Base-by-base conservation (phyloP, 2,797 vertebrate genomes). In the Monodelphis domestica region DNA sequence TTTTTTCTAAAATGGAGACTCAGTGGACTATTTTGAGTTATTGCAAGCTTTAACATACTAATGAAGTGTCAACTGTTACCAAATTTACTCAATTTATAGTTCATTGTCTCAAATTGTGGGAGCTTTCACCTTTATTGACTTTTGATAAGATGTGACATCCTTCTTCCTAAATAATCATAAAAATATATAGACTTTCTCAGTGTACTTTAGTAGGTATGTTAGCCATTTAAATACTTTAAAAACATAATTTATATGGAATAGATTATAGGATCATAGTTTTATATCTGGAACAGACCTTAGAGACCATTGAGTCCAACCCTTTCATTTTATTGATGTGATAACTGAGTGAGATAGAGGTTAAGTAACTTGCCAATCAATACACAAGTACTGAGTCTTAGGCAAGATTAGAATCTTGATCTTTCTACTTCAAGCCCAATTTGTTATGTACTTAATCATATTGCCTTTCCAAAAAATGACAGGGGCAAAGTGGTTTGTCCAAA, bases 151-250 rank as follows among this genome's bases (percentile, higher is more conserved):
- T 88, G 45, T 50, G 54, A 17, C 29, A 89, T 89, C 92, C 55
- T 63, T n/a, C 55, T 54, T 94, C 94, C 91, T 94, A 89, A 94
- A 87, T 89, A 87, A 91, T 90, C 91, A 70, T 92, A 56, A 53
- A 54, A 91, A 53, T 56, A 89, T 70, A 56, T 54, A 54, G 93
- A 2, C 38, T 90, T 84, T 15, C 29, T 89, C 14, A 24, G 24
- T 52, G 57, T 91, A 26, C 6, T 88, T 91, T 1, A 17, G 15
- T 84, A 95, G 70, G 87, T 24, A 17, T 54, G 3, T 54, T 88
- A 63, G 45, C 38, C 87, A 53, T 93, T 94, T 92, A 63, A 63
- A 63, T n/a, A 63, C 29, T 63, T 63, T 17, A 17, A 63, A 63
- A 63, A 63, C 33, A 15, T 63, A 63, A 63, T n/a, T 63, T n/a